phyloP scores from a whole-genome alignment of 2,888 invertebrate species.

The Oxytorus armatus region DNA sequence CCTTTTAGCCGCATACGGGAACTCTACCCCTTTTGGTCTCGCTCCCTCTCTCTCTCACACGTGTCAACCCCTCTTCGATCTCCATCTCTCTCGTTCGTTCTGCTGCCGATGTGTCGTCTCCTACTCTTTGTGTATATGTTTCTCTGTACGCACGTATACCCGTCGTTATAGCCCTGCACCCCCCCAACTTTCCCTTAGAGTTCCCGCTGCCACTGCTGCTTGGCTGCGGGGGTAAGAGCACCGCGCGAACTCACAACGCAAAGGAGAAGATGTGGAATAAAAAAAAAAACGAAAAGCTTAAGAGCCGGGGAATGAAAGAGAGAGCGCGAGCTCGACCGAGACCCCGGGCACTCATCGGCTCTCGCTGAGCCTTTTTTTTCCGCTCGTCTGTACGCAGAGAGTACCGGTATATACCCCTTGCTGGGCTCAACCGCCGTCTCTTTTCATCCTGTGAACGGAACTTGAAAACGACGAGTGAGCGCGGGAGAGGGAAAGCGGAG shows the following conservation, averaged over 20 bases:
- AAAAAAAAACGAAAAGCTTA: slow-evolving; percentile 20
- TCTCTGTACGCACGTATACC: slow-evolving; percentile 25
- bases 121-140: slow-evolving; percentile 27
- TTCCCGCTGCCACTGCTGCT: slow-evolving; percentile 52
- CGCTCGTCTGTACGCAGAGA: slow-evolving; percentile 64
- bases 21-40: slow-evolving; percentile 53
- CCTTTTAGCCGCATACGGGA: slow-evolving; percentile 43
- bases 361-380: slow-evolving; percentile 81
- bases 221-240: slow-evolving; percentile 51
- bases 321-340: slow-evolving; percentile 67
- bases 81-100: slow-evolving; percentile 59
- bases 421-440: slow-evolving; percentile 54
- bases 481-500: background rate
- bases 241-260: slow-evolving; percentile 56
- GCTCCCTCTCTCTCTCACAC: slow-evolving; percentile 56
- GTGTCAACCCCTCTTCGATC: slow-evolving; percentile 40
- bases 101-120: slow-evolving; percentile 28
- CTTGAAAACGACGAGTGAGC: slow-evolving; percentile 27
- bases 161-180: slow-evolving; percentile 35
- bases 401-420: slow-evolving; percentile 39
- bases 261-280: slow-evolving; percentile 36
- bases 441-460: slow-evolving; percentile 48
- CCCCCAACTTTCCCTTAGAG: slow-evolving; percentile 26
- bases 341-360: slow-evolving; percentile 79
- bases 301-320: slow-evolving; percentile 34